Percentiles rank a stretch among this genome's conserved stretches.
Conservation (phyloP, 1,140 invertebrate species). For the Antheraea pernyi region DNA sequence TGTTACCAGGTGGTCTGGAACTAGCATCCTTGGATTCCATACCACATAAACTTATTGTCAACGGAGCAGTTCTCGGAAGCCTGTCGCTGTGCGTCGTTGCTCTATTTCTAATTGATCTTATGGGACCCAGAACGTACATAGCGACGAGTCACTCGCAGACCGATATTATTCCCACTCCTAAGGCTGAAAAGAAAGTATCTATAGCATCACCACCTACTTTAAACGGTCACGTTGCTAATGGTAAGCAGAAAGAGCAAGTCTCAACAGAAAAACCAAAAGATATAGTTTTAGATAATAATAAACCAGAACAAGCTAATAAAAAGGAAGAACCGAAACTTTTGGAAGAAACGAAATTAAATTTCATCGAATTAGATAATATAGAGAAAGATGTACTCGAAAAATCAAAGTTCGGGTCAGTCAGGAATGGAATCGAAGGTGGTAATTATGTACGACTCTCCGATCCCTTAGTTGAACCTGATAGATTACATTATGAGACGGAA, state of each 20-base stretch:
- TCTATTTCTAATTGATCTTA: slow-evolving; percentile 84
- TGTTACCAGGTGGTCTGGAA: slow-evolving; percentile 80
- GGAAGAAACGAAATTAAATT: slow-evolving; percentile 48
- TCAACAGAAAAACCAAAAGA: slow-evolving; percentile 58
- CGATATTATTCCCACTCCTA: slow-evolving; percentile 55
- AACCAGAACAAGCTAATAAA: slow-evolving; percentile 33
- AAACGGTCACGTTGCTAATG: slow-evolving; percentile 37
- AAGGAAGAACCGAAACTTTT: slow-evolving; percentile 48
- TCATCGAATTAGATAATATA: slow-evolving; percentile 53
- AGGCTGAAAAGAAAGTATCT: slow-evolving; percentile 55
- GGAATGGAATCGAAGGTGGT: slow-evolving; percentile 60
- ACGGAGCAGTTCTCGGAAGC: slow-evolving; percentile 84
- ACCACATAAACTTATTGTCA: slow-evolving; percentile 83
- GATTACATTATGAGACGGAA: slow-evolving; percentile 65
- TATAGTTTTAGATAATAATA: slow-evolving; percentile 52
- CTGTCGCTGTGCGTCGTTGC: slow-evolving; percentile 84
- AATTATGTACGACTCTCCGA: slow-evolving; percentile 66
- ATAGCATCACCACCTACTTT: slow-evolving; percentile 37
- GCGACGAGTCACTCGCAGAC: slow-evolving; percentile 64
- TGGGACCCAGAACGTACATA: slow-evolving; percentile 72
- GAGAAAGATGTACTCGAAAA: slow-evolving; percentile 58
- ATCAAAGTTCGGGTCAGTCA: slow-evolving; percentile 69
- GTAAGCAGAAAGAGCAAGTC: slow-evolving; percentile 30
- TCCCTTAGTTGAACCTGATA: slow-evolving; percentile 53
- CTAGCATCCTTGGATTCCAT: slow-evolving; percentile 85